phyloP scores from a whole-genome alignment of 2,113 vertebrate genomes.

The Myrmecobius fasciatus region DNA sequence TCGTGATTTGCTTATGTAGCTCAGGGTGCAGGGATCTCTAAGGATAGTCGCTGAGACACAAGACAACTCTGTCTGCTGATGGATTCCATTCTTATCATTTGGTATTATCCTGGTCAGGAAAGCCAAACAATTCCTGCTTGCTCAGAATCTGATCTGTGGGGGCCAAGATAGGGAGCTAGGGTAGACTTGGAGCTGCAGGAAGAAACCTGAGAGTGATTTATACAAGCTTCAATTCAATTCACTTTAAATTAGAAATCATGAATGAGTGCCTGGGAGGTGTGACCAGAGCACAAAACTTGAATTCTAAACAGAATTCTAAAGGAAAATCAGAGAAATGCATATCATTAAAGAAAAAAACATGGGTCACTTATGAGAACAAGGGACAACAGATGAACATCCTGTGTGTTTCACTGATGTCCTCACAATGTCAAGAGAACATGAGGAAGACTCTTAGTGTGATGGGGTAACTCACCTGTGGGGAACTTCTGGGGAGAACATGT shows the following conservation, averaged over 20 bases:
- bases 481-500: not conserved
- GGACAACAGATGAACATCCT: not conserved
- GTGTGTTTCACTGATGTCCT: not conserved
- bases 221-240: not conserved
- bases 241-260: not conserved
- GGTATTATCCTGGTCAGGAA: not conserved
- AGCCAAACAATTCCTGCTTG: not conserved
- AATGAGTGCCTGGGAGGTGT: not conserved
- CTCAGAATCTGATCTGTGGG: not conserved
- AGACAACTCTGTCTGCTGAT: not conserved
- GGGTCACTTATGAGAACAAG: not conserved
- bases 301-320: not conserved
- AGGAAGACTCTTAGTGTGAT: not conserved
- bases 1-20: constrained; percentile 12
- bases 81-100: not conserved
- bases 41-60: not conserved
- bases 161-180: not conserved
- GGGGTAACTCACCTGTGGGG: not conserved
- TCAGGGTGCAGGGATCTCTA: not conserved
- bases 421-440: not conserved
- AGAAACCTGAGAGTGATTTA: not conserved
- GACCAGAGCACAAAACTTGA: not conserved
- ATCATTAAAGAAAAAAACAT: not conserved
- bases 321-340: not conserved
- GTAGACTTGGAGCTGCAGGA: not conserved